A percentile compares a stretch with the other conserved stretches of the same genome.
phyloP scores from a whole-genome alignment of 1,140 invertebrate genomes.

The Varroa destructor region DNA sequence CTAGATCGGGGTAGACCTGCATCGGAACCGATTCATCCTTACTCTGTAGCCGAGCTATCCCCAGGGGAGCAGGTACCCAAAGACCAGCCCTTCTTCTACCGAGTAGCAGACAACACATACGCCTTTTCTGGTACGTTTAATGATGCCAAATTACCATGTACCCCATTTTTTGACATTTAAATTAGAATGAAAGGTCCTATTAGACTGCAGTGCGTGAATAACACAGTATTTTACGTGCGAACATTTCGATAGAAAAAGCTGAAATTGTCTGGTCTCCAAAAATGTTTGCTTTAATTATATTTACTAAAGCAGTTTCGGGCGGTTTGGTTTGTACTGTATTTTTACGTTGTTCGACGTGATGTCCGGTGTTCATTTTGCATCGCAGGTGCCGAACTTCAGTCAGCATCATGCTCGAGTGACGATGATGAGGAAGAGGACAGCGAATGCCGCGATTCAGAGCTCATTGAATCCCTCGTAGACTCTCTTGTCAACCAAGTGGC shows the following conservation, averaged over 20 bases:
- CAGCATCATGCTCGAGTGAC: conserved; percentile 2
- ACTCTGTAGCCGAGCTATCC: conserved; percentile 4
- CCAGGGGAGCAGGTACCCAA: conserved; percentile 15
- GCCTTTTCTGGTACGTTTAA: conserved; percentile 14
- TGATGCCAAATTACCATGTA: no score
- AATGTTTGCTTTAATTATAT: no score
- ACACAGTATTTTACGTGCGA: no score
- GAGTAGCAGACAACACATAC: conserved; percentile 25
- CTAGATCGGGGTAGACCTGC: background rate
- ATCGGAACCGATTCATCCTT: conserved; percentile 10
- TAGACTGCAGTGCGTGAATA: no score
- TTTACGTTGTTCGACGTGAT: no score
- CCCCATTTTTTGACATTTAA: no score
- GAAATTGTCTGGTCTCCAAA: no score
- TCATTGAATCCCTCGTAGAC: conserved; percentile 14
- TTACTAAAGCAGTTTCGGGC: no score
- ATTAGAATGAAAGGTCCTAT: no score
- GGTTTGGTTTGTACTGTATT: no score
- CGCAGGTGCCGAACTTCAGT: conserved; percentile 14
- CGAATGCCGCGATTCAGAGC: background rate
- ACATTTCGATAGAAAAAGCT: no score
- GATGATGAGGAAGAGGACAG: conserved; percentile 3
- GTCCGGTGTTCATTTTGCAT: no score
- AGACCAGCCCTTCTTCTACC: conserved; percentile 5
- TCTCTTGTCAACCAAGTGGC: conserved; percentile 17